A percentile compares a stretch with the other conserved stretches of the same genome.
Conservation (phyloP, 2,888 invertebrate genomes). For the Noctua comes region DNA sequence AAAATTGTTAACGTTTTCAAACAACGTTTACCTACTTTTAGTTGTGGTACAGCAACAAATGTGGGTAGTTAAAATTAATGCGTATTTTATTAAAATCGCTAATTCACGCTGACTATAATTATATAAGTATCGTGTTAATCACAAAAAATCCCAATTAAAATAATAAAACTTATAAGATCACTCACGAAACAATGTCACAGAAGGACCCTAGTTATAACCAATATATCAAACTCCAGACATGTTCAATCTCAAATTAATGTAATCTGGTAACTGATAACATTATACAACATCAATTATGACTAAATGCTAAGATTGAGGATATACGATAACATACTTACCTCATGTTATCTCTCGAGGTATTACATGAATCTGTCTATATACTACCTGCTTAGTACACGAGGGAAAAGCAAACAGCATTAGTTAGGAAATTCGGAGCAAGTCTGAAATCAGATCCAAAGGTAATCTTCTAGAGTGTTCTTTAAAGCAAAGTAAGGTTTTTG, state of each 20-base stretch:
- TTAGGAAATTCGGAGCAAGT: conserved; percentile 30
- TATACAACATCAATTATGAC: conserved; percentile 42
- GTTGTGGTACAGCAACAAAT: neutral
- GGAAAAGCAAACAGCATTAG: conserved; percentile 25
- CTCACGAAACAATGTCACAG: neutral
- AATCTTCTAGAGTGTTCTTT: conserved; percentile 49
- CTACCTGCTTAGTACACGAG: conserved; percentile 20
- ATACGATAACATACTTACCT: conserved; percentile 31
- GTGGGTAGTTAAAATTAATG: neutral
- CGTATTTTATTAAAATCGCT: neutral
- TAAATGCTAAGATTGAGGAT: conserved; percentile 34
- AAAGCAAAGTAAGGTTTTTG: conserved; percentile 12
- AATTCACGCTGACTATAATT: neutral
- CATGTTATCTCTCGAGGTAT: neutral
- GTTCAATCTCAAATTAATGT: conserved; percentile 29
- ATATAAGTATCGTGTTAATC: neutral
- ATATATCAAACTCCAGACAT: conserved; percentile 27
- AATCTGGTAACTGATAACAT: conserved; percentile 44
- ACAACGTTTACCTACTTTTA: neutral
- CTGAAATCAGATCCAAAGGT: conserved; percentile 31
- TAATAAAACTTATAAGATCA: neutral
- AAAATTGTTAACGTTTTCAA: neutral
- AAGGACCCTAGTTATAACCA: neutral
- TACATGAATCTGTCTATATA: conserved; percentile 20
- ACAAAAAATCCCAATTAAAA: neutral